phyloP scores from a whole-genome alignment of 2,888 invertebrate species.

The Microctonus aethiopoides region DNA sequence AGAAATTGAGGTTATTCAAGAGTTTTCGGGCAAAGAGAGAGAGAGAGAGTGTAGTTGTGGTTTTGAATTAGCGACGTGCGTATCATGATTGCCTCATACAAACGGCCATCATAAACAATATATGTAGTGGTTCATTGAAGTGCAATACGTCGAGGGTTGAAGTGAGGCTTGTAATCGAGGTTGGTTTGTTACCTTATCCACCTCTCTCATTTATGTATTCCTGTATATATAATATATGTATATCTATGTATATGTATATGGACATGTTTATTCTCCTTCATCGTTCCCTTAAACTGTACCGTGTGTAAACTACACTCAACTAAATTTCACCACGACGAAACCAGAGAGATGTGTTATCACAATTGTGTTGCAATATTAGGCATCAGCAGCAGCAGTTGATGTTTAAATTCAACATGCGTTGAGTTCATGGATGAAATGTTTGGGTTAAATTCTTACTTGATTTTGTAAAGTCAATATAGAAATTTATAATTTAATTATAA shows the following conservation, averaged over 20 bases:
- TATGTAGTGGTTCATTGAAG: neutral
- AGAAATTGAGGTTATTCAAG: too few relatives aligned
- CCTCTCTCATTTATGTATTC: neutral
- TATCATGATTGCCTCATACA: neutral
- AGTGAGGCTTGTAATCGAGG: neutral
- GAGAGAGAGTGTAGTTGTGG: neutral
- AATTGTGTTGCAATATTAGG: neutral
- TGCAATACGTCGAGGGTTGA: neutral
- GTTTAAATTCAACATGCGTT: neutral
- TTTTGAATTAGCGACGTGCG: neutral
- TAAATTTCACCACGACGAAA: neutral
- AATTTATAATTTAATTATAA: too few relatives aligned
- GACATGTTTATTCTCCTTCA: neutral
- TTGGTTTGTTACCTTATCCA: neutral
- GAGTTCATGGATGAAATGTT: neutral
- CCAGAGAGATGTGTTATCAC: neutral
- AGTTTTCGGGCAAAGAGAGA: too few relatives aligned
- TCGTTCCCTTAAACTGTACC: neutral
- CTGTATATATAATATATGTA: neutral
- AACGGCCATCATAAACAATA: neutral
- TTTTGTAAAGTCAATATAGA: neutral
- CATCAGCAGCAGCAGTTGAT: neutral
- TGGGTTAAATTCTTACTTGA: neutral
- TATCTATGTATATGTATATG: neutral
- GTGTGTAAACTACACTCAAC: neutral